Base-by-base conservation (phyloP, 1,140 invertebrate species). In the Holcopasites calliopsidis region DNA sequence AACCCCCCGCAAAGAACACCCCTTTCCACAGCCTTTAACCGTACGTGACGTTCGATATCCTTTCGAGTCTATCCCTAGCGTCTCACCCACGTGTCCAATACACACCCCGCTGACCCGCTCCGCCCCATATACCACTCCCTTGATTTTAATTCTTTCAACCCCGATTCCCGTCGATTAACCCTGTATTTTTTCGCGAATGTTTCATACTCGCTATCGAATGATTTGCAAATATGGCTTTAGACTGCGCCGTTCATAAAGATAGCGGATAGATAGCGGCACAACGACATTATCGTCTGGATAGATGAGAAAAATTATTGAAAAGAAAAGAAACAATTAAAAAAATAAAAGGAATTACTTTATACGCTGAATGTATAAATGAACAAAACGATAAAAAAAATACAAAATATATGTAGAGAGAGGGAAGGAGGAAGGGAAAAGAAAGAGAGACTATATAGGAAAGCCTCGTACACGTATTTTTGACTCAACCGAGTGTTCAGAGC, bases 391-490 rank as follows among this genome's bases (percentile, higher is more conserved):
- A 81, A 54, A 60, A 26, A 44, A 47, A 50, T 76, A 72, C 28
- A 72, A 42, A 58, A n/a, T 64, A 64, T 77, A 73, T 55, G 68
- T 73, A 60, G 10, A 66, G 18, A 69, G 21, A 68, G 3, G 33
- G 18, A 66, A 42, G 61, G 28, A 64, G 50, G 50, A n/a, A 44
- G 47, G 61, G 33, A 58, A 23, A 55, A 47, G 8, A 31, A 70
- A 61, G 10, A 60, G 44, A 65, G 23, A 77, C 28, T 60, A 79
- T 77, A 85, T 84, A 87, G 82, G 78, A 71, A 84, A 85, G 86
- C 87, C 88, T 88, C 79, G 76, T 86, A 80, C 40, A 86, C 42
- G 76, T 86, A 85, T 85, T 88, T 88, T 87, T 86, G 73, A 86
- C 73, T 83, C 73, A 80, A 85, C 44, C 71, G 81, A 88, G 82